Percentiles rank a stretch among this genome's conserved stretches.
Evolutionary conservation across 2,113 vertebrate genomes (phyloP).

Genomic region (Herpailurus yagouaroundi): DNA sequence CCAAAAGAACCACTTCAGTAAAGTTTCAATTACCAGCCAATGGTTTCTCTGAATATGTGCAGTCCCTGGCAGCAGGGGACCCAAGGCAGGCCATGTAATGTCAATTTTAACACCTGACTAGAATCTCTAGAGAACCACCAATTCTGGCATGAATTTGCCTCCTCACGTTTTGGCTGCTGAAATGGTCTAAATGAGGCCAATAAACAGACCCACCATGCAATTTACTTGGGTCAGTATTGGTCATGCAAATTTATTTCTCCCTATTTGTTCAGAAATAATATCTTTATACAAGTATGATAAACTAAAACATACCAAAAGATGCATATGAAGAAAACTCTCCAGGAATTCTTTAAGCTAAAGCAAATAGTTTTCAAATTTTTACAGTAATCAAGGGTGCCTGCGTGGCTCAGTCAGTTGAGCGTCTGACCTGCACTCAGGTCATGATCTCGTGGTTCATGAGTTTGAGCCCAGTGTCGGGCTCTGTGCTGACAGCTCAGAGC

Average conservation of each 20-base stretch:
- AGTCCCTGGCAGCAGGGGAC: not conserved
- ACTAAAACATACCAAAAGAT: not conserved
- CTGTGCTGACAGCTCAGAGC: too few species aligned
- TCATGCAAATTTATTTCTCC: not conserved
- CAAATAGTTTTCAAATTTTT: not conserved
- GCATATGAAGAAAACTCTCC: not conserved
- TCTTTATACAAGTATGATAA: not conserved
- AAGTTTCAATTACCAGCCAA: not conserved
- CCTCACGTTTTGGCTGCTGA: not conserved
- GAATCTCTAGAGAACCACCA: not conserved
- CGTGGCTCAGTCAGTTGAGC: too few species aligned
- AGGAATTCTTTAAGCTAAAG: not conserved
- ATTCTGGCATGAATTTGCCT: not conserved
- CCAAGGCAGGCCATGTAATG: not conserved
- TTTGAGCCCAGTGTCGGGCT: too few species aligned
- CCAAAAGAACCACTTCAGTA: not conserved
- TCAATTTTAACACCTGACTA: not conserved
- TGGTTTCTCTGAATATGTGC: not conserved
- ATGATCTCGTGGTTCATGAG: too few species aligned
- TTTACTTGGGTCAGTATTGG: not conserved
- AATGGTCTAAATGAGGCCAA: not conserved
- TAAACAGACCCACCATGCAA: not conserved
- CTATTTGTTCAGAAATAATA: not conserved
- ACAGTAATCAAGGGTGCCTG: not conserved
- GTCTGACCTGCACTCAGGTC: too few species aligned